phyloP scores from a whole-genome alignment of 2,113 vertebrate species.

The Neodontobutis hainanensis region DNA sequence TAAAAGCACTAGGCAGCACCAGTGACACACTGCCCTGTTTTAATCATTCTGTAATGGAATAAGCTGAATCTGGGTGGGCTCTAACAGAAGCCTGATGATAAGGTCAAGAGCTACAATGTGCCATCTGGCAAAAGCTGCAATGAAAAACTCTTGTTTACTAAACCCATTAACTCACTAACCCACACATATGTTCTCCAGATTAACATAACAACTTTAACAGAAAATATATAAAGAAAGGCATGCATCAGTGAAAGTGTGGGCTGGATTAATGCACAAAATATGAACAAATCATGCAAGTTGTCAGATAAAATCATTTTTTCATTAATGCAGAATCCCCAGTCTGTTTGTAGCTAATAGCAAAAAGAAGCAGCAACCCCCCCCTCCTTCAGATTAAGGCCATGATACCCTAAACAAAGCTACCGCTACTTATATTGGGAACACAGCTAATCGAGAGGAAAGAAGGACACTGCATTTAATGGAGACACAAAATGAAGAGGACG shows the following conservation, averaged over 20 bases:
- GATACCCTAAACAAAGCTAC: constrained; percentile 17
- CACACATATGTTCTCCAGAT: constrained; percentile 6
- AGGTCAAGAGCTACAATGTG: constrained; percentile 13
- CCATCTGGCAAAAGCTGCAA: constrained; percentile 12
- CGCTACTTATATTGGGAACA: constrained; percentile 10
- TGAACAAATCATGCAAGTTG: constrained; percentile 26
- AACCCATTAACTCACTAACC: constrained; percentile 3
- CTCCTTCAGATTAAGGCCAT: constrained; percentile 20
- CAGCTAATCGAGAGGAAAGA: constrained; percentile 26
- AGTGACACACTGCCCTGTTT: neutral
- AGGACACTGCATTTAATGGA: constrained; percentile 29
- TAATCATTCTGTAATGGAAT: constrained; percentile 5
- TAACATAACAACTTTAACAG: neutral
- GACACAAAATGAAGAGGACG: constrained; percentile 53
- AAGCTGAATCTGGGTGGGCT: neutral
- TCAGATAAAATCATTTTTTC: too few species aligned
- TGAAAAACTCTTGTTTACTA: constrained; percentile 46
- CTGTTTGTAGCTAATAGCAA: constrained; percentile 33
- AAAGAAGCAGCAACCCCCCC: constrained; percentile 9
- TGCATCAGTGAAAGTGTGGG: constrained; percentile 45
- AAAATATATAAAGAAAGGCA: constrained; percentile 28
- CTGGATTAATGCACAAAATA: constrained; percentile 45
- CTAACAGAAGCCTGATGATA: neutral
- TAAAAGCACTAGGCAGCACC: neutral
- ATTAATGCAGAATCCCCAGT: too few species aligned